Conservation (phyloP, 2,888 invertebrate genomes). For the Tupiocoris notatus region DNA sequence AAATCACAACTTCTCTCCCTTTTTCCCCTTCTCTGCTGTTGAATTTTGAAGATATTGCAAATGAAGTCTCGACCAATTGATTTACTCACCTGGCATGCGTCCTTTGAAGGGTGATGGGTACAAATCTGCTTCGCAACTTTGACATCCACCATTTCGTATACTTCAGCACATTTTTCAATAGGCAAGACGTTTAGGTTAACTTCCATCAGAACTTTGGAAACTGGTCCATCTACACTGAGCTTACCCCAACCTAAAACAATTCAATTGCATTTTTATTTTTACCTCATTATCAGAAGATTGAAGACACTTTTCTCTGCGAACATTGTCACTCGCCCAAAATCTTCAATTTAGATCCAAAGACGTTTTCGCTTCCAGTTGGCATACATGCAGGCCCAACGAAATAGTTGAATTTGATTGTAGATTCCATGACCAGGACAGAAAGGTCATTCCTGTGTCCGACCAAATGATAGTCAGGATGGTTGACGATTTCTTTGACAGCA, state of each 20-base stretch:
- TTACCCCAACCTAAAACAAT: slow-evolving; percentile 37
- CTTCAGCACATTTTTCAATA: slow-evolving; percentile 12
- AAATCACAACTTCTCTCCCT: too few species aligned
- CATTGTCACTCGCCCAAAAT: slow-evolving; percentile 32
- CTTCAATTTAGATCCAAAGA: slow-evolving; percentile 25
- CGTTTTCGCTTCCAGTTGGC: slow-evolving; percentile 8
- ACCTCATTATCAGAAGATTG: too few species aligned
- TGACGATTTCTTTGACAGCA: slow-evolving; percentile 14
- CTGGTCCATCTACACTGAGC: slow-evolving; percentile 15
- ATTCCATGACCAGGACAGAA: slow-evolving; percentile 9
- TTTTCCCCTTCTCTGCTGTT: too few species aligned
- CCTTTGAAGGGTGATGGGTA: slow-evolving; percentile 21
- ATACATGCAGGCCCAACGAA: slow-evolving; percentile 34
- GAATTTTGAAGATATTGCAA: too few species aligned
- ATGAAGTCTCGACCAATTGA: too few species aligned
- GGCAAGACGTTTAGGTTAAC: slow-evolving; percentile 34
- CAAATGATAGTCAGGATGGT: slow-evolving; percentile 7
- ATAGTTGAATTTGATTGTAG: slow-evolving; percentile 22
- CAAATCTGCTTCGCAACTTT: slow-evolving; percentile 23
- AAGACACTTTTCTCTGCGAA: too few species aligned
- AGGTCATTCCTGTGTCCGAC: slow-evolving; percentile 30
- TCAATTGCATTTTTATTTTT: too few species aligned
- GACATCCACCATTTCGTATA: slow-evolving; percentile 5
- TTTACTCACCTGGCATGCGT: slow-evolving; percentile 31
- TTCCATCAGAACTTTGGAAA: slow-evolving; percentile 24